Evolutionary conservation across 2,797 vertebrate species (phyloP).

Genomic region (Acanthurus leucopareius): DNA sequence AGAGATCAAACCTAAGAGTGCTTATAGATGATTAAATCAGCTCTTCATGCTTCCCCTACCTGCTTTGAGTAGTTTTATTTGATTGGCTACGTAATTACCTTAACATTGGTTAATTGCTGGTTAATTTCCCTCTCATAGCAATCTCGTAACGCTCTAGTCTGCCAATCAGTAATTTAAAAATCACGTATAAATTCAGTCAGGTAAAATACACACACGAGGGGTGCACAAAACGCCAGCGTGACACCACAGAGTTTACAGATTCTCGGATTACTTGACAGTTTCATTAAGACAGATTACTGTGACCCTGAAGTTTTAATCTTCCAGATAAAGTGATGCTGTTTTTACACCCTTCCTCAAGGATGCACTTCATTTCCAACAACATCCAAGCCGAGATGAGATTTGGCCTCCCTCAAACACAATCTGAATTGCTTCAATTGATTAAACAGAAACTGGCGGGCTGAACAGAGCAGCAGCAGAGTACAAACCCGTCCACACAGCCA

Average conservation of each 20-base stretch:
- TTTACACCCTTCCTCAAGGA: slow-evolving; percentile 65
- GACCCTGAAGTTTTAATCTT: slow-evolving; percentile 78
- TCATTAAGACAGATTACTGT: slow-evolving; percentile 74
- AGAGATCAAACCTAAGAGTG: slow-evolving; percentile 53
- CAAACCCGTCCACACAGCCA: slow-evolving; percentile 68
- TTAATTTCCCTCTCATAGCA: slow-evolving; percentile 82
- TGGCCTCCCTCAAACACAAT: slow-evolving; percentile 73
- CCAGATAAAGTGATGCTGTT: slow-evolving; percentile 71
- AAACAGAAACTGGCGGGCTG: slow-evolving; percentile 76
- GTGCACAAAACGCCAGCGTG: neutral
- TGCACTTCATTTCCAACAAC: slow-evolving; percentile 73
- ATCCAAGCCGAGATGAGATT: slow-evolving; percentile 72
- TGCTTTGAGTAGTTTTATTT: slow-evolving; percentile 78
- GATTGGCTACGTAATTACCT: slow-evolving; percentile 84
- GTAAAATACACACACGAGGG: slow-evolving; percentile 33
- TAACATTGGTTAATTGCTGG: slow-evolving; percentile 84
- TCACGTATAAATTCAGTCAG: slow-evolving; percentile 37
- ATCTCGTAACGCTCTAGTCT: slow-evolving; percentile 79
- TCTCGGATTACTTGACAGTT: slow-evolving; percentile 72
- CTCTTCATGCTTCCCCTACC: slow-evolving; percentile 70
- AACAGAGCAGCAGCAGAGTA: slow-evolving; percentile 63
- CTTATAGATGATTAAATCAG: slow-evolving; percentile 73
- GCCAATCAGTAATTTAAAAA: slow-evolving; percentile 79
- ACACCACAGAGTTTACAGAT: slow-evolving; percentile 50
- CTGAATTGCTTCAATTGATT: slow-evolving; percentile 78